Conservation (phyloP, 2,888 invertebrate genomes). For the Hyles lineata region DNA sequence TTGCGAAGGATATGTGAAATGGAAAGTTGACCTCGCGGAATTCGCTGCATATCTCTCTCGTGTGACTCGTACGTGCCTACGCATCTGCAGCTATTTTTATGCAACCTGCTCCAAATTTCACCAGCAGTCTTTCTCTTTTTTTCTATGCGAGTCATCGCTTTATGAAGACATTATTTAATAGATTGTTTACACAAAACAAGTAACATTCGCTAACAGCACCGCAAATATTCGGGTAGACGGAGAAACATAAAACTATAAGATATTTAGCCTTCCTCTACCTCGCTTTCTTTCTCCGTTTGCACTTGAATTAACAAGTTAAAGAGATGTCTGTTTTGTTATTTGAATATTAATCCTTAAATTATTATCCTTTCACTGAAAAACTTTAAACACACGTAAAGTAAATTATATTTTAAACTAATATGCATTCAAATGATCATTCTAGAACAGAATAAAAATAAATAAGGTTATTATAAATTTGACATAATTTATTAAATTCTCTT, state of each 20-base stretch:
- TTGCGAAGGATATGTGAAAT: conserved; percentile 63
- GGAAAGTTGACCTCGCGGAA: conserved; percentile 68
- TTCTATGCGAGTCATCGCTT: conserved; percentile 21
- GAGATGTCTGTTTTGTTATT: background rate
- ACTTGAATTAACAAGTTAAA: conserved; percentile 46
- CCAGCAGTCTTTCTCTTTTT: conserved; percentile 13
- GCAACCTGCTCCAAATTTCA: conserved; percentile 42
- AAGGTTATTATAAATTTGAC: no score
- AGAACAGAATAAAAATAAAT: no score
- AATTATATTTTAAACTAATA: no score
- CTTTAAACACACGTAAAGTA: background rate
- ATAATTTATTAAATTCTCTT: no score
- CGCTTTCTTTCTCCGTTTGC: conserved; percentile 48
- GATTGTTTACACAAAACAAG: conserved; percentile 6
- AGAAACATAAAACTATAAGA: background rate
- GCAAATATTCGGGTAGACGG: conserved; percentile 32
- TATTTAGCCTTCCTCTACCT: conserved; percentile 38
- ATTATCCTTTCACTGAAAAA: background rate
- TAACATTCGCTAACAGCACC: conserved; percentile 27
- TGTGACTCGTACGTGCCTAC: conserved; percentile 26
- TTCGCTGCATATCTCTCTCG: conserved; percentile 44
- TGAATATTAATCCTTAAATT: background rate
- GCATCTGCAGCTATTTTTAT: conserved; percentile 41
- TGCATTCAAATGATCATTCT: no score
- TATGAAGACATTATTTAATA: conserved; percentile 28